Evolutionary conservation across 2,113 vertebrate genomes (phyloP).

Genomic region (Danionella cerebrum): DNA sequence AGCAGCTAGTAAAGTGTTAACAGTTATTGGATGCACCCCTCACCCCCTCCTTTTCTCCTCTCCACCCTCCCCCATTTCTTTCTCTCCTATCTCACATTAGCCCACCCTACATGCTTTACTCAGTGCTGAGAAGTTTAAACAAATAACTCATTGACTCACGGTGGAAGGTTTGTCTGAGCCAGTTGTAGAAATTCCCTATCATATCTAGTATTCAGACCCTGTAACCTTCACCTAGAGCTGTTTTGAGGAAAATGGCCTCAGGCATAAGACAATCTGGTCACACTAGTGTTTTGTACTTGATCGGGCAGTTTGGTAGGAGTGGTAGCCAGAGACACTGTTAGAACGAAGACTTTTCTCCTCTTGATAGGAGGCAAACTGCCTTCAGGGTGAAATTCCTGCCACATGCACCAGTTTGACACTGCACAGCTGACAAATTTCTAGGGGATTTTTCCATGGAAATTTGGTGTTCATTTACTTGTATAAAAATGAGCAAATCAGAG

Average conservation of each 20-base stretch:
- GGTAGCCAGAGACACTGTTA: conserved; percentile 18
- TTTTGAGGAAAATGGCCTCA: not conserved
- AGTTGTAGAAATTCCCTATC: no score
- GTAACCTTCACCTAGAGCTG: not conserved
- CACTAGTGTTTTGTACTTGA: conserved; percentile 9
- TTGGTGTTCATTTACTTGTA: not conserved
- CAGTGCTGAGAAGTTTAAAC: conserved; percentile 28
- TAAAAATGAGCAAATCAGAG: not conserved
- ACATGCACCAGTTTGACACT: not conserved
- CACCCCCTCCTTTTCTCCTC: not conserved
- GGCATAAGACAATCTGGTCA: conserved; percentile 8
- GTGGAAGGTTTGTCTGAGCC: not conserved
- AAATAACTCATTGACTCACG: conserved; percentile 16
- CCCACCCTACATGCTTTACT: conserved; percentile 2
- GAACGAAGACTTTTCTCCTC: conserved; percentile 2
- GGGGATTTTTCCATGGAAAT: conserved; percentile 26
- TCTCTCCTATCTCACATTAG: not conserved
- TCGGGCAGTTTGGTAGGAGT: conserved; percentile 18
- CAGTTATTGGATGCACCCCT: not conserved
- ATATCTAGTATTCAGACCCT: not conserved
- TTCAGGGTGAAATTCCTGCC: conserved; percentile 6
- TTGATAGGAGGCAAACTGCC: not conserved
- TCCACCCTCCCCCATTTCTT: not conserved
- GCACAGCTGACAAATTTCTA: conserved; percentile 24
- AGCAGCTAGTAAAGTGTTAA: conserved; percentile 11